A percentile compares a stretch with the other conserved stretches of the same genome.
Conservation (phyloP, 1,140 invertebrate genomes). For the Rhyacophila brunnea region DNA sequence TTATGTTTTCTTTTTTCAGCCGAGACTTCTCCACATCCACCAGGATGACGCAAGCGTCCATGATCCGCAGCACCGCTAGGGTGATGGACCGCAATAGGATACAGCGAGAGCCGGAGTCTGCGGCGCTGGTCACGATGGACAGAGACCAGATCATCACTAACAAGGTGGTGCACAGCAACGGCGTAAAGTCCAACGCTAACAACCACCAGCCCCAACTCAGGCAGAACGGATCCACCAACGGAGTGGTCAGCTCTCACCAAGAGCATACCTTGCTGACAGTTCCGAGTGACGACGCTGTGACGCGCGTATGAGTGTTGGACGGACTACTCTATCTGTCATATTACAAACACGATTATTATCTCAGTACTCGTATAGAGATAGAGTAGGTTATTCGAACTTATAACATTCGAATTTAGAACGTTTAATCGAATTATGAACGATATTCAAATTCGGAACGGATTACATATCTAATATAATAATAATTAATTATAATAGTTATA, state of each 20-base stretch:
- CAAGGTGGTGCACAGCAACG: neutral
- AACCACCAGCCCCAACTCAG: constrained; percentile 6
- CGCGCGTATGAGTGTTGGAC: constrained; percentile 33
- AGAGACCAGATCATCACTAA: constrained; percentile 2
- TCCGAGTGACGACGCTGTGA: constrained; percentile 31
- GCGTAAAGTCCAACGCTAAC: constrained; percentile 8
- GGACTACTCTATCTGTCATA: constrained; percentile 31
- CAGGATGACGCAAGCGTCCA: constrained; percentile 31
- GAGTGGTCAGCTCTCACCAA: constrained; percentile 10
- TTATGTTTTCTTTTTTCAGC: too few species aligned
- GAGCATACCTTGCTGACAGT: constrained; percentile 25
- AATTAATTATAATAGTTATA: too few species aligned
- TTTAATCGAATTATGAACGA: too few species aligned
- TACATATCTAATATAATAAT: too few species aligned
- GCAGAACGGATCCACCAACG: constrained; percentile 3
- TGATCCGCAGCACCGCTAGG: constrained; percentile 25
- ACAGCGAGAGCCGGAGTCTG: constrained; percentile 23
- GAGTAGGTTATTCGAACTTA: constrained; percentile 1
- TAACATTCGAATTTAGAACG: neutral
- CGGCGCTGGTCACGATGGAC: constrained; percentile 24
- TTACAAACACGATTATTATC: constrained; percentile 32
- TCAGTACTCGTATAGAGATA: constrained; percentile 28
- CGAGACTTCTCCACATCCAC: constrained; percentile 33
- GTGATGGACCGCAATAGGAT: constrained; percentile 13
- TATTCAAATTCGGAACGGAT: too few species aligned